Conservation (phyloP, 2,888 invertebrate species). For the Lysandra coridon region DNA sequence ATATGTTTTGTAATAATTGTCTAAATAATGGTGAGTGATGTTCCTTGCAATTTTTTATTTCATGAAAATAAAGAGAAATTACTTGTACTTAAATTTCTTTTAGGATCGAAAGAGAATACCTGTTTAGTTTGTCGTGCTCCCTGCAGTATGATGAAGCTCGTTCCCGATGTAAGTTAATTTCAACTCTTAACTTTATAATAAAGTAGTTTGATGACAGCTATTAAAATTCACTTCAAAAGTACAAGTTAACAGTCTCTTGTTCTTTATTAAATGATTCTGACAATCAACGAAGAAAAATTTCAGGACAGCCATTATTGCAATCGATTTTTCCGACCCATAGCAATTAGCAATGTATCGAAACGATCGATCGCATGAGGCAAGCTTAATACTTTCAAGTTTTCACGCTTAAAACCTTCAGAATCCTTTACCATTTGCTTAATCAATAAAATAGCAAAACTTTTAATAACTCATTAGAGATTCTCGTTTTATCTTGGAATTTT, state of each 20-base stretch:
- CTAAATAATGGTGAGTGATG: slow-evolving; percentile 62
- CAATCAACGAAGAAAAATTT: too few relatives aligned
- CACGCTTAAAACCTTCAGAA: too few relatives aligned
- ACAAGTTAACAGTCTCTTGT: too few relatives aligned
- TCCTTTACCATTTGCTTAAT: too few relatives aligned
- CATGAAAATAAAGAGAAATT: background rate
- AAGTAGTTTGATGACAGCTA: too few relatives aligned
- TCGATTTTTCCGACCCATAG: too few relatives aligned
- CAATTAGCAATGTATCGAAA: too few relatives aligned
- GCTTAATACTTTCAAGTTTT: too few relatives aligned
- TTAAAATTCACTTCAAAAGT: too few relatives aligned
- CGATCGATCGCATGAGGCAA: too few relatives aligned
- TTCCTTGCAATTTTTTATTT: slow-evolving; percentile 27
- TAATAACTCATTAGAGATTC: background rate
- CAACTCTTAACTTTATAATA: background rate
- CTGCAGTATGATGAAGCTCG: slow-evolving; percentile 72
- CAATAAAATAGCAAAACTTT: slow-evolving; percentile 19
- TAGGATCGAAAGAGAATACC: slow-evolving; percentile 66
- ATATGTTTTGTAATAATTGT: slow-evolving; percentile 77
- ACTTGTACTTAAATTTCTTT: slow-evolving; percentile 39
- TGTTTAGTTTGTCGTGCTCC: slow-evolving; percentile 71
- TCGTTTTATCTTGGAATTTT: background rate
- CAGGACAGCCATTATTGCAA: too few relatives aligned
- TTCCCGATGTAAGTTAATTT: slow-evolving; percentile 63
- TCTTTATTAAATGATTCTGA: too few relatives aligned